Conservation (phyloP, 2,888 invertebrate species). For the Morinoia aosen region DNA sequence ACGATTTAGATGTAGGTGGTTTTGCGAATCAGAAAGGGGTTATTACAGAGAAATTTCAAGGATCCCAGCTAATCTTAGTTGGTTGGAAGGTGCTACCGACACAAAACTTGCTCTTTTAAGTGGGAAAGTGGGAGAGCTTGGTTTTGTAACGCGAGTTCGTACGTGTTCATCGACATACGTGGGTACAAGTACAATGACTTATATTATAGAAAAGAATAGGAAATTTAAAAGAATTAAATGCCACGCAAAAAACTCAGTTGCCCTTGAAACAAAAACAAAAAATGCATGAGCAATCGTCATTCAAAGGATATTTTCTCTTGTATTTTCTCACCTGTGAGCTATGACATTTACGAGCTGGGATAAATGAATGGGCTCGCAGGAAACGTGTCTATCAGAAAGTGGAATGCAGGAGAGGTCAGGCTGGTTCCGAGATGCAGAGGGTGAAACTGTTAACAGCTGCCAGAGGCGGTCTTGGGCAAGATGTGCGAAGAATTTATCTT, state of each 20-base stretch:
- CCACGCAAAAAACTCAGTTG: too few relatives aligned
- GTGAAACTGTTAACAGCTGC: not conserved
- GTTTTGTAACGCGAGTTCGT: too few relatives aligned
- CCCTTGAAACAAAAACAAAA: too few relatives aligned
- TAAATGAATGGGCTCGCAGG: not conserved
- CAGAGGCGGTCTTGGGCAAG: not conserved
- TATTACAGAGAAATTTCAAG: not conserved
- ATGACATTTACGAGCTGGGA: not conserved
- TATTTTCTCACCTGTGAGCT: not conserved
- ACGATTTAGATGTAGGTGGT: not conserved
- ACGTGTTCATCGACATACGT: too few relatives aligned
- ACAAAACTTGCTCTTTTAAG: not conserved
- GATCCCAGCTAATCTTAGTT: not conserved
- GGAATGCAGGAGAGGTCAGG: not conserved
- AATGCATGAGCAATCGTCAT: not conserved
- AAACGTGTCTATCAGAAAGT: not conserved
- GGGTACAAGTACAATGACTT: too few relatives aligned
- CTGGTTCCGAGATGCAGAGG: not conserved
- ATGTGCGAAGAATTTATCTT: not conserved
- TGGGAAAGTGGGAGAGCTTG: too few relatives aligned
- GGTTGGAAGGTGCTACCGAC: not conserved
- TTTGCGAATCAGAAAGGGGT: not conserved
- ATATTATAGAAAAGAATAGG: too few relatives aligned
- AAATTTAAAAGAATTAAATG: too few relatives aligned
- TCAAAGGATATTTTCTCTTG: too few relatives aligned